Evolutionary conservation across 1,140 invertebrate genomes (phyloP).

Genomic region (Pseudomyrmex concolor): DNA sequence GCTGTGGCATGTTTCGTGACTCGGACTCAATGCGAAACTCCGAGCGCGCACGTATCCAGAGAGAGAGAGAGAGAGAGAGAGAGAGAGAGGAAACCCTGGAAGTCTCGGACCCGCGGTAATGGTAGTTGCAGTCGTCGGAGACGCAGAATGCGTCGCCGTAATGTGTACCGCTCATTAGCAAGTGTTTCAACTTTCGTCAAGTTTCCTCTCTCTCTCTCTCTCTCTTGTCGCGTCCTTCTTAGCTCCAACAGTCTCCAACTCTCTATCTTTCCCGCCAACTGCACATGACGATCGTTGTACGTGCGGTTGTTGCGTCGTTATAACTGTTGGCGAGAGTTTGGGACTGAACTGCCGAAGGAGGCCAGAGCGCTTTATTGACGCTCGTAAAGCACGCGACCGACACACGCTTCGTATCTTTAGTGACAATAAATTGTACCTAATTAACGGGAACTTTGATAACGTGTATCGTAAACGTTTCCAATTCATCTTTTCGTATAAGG

Average conservation of each 20-base stretch:
- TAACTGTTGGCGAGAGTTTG: constrained; percentile 21
- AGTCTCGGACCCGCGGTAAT: constrained; percentile 67
- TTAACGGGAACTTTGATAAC: constrained; percentile 11
- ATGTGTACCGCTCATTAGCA: constrained; percentile 81
- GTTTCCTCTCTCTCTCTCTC: constrained; percentile 62
- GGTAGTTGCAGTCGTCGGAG: constrained; percentile 27
- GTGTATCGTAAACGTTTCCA: neutral
- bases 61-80: too few species aligned
- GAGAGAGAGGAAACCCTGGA: constrained; percentile 33
- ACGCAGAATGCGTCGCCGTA: constrained; percentile 58
- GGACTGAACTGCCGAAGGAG: constrained; percentile 34
- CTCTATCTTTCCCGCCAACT: constrained; percentile 55
- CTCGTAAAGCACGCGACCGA: constrained; percentile 35
- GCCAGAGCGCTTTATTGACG: constrained; percentile 46
- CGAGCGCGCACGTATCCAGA: constrained; percentile 63
- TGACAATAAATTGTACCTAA: constrained; percentile 37
- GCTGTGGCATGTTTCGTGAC: constrained; percentile 64
- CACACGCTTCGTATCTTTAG: neutral
- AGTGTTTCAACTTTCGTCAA: constrained; percentile 78
- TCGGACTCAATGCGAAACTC: constrained; percentile 63
- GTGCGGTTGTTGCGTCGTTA: constrained; percentile 40
- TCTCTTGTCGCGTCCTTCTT: constrained; percentile 24
- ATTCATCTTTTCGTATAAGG: neutral
- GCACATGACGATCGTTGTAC: constrained; percentile 46
- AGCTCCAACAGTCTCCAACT: constrained; percentile 34